Conservation (phyloP, 2,797 vertebrate species). For the Diplodus puntazzo region DNA sequence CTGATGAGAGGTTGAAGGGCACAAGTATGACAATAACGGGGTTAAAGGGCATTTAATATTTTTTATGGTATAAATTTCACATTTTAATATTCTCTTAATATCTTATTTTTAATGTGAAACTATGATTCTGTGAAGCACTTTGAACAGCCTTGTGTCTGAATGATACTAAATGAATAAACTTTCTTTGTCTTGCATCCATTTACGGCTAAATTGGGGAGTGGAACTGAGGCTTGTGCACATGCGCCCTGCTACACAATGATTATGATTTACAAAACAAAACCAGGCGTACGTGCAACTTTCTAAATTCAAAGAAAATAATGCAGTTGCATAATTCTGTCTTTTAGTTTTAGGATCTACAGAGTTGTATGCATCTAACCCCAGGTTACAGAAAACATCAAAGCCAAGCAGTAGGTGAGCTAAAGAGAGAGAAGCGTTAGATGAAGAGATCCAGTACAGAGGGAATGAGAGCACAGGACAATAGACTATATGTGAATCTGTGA, state of each 20-base stretch:
- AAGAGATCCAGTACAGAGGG: constrained; percentile 20
- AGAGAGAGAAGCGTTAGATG: constrained; percentile 49
- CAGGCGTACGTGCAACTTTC: background rate
- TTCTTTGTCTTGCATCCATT: background rate
- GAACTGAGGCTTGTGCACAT: background rate
- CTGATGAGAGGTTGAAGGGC: background rate
- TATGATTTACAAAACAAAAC: background rate
- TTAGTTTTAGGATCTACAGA: background rate
- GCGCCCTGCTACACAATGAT: background rate
- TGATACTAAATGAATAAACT: no score
- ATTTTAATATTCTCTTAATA: no score
- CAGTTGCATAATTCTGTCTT: background rate
- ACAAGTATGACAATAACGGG: no score
- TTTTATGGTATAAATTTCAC: no score
- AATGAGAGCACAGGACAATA: constrained; percentile 18
- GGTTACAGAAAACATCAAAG: constrained; percentile 56
- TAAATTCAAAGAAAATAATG: background rate
- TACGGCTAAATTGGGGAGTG: background rate
- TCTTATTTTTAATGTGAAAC: no score
- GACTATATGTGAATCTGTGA: constrained; percentile 8
- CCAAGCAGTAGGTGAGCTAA: constrained; percentile 70
- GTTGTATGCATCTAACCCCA: constrained; percentile 24
- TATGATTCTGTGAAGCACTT: no score
- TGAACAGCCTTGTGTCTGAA: no score
- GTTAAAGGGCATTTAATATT: no score